Base-by-base conservation (phyloP, 2,888 invertebrate species). In the Exephanes ischioxanthus region DNA sequence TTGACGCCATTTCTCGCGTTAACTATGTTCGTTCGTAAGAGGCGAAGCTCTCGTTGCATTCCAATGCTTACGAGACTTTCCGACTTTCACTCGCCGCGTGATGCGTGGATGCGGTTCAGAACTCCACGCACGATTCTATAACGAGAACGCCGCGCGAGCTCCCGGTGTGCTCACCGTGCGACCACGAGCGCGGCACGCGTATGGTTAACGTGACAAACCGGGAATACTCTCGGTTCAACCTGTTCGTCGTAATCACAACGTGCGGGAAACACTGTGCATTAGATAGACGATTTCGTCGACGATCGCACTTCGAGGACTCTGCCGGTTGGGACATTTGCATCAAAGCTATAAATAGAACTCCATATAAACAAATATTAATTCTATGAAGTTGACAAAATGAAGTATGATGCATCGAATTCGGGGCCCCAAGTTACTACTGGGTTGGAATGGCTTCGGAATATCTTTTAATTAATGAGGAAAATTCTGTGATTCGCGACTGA, bases 1-100 rank as follows among this genome's bases (percentile, higher is more conserved):
- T 16, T 16, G 53, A 33, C 51, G 55, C 55, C 72, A 37, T 67
- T 75, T 77, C 22, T 67, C 33, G 53, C 53, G 22, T 19, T 51
- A 37, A 67, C 53, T 16, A 45, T 58, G 67, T 19, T 22, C 33
- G 22, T 45, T 68, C 22, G 41, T 77, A 70, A 78, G 33, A 76
- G 26, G 9, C 14, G 58, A 55, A 41, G 41, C 26, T 55, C 61
- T 58, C 51, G 19, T 37, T 76, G 67, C 75, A 81, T 81, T 68
- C 81, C 81, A 67, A 75, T 16, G 80, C 75, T 75, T 37, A 75
- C 61, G 80, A 68, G 55, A 63, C 68, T 75, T 68, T 37, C 81
- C 61, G 68, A 81, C 81, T 75, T 81, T 81, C 81, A 75, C 75
- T 45, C 70, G 2, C 75, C 63, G 30, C 66, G 48, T 51, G 72